Evolutionary conservation across 1,140 invertebrate species (phyloP), one percentile per base, ranked within the genome.

Genomic region (Drosophila murphyi): DNA sequence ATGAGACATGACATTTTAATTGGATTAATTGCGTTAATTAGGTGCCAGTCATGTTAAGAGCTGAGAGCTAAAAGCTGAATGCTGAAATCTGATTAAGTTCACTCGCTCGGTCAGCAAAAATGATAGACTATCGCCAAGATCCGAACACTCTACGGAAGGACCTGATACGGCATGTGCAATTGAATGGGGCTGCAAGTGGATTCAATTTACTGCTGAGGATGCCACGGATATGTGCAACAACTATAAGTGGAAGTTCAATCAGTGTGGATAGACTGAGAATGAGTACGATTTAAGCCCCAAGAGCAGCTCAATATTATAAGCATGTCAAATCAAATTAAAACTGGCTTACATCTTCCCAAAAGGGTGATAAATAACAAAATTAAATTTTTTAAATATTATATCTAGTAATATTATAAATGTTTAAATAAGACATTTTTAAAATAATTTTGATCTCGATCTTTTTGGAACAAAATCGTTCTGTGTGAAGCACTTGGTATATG

Each of bases 1-100:
- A 88, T 89, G 83, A 79, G 78, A 88, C 83, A 89, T 88, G 83
- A 89, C 83, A 80, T 88, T 89, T 89, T 88, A 88, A 88, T 88
- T 88, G 85, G 85, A 88, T 88, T 88, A 88, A 88, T 89, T 88
- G 80, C 78, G 74, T 85, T 85, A 80, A 89, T 88, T 88, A 89
- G 89, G 85, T 85, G 85, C 64, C 32, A 37, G 85, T 52, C 37
- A 32, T 28, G 45, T 32, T 20, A 47, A 39, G 54, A 62, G 45
- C 12, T 41, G 68, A 67, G 80, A 85, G 76, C 72, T 51, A 69
- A 71, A 61, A 71, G 48, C 69, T 74, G 63, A 78, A 50, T 51
- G 29, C 60, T 47, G 57, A 60, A 47, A 60, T 54, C 63, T 68
- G 71, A 69, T 73, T 73, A 63, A 69, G 56, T 69, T 35, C 48